Base-by-base conservation (phyloP, 2,797 vertebrate species). In the Calcarius lapponicus region DNA sequence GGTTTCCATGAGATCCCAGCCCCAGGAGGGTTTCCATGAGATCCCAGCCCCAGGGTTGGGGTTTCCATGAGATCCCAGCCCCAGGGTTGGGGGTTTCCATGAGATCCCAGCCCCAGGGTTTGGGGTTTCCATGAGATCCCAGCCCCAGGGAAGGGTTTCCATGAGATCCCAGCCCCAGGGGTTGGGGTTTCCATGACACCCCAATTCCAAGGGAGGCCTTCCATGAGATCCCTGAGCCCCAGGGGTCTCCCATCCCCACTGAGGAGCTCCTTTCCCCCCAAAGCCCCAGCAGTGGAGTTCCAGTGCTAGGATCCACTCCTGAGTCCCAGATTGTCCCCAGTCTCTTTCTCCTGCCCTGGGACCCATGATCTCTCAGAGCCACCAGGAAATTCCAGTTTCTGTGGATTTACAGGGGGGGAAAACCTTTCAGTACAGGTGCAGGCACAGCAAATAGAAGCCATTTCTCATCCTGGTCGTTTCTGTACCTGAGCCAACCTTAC, bases 331-430 rank as follows among this genome's bases (percentile, higher is more conserved):
- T 10, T 7, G 24, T 20, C 67, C 24, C n/a, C 50, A 40, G 0
- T 18, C 40, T 25, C 45, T 8, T 9, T 10, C 31, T 38, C 42
- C 51, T 50, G 31, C 58, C 71, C 13, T 20, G 43, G 57, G 45
- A 21, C 5, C 47, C 54, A 0, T 0, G 1, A 5, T 31, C 56
- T 40, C 32, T 42, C 81, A 21, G 2, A 12, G 34, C 36, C 34
- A 2, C 13, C n/a, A 11, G 2, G 11, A 62, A 58, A 45, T 58
- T 11, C 40, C 47, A 19, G 15, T 16, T 76, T 31, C 60, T 65
- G 3, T 17, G n/a, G 31, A 17, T 61, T 62, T 15, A 19, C 11
- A 70, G 28, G 19, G 10, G 9, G 28, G 19, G 10, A 7, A 42
- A 40, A 65, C 17, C 25, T 75, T 19, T 11, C 64, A 24, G 21